phyloP scores from a whole-genome alignment of 2,797 vertebrate genomes.

The Enteromius afrohamiltoni region DNA sequence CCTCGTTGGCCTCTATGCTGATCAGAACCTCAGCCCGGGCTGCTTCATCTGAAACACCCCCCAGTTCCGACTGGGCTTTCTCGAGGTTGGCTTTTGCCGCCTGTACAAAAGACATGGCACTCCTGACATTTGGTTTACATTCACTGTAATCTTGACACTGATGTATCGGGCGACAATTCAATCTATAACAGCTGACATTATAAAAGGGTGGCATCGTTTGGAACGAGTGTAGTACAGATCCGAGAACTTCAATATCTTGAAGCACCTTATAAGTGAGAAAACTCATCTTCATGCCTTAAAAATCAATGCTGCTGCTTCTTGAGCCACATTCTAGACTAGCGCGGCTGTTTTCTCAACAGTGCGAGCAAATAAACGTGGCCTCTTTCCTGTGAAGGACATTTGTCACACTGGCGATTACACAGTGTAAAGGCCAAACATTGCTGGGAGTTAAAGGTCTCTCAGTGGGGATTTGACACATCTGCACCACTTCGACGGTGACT shows the following conservation, averaged over 20 bases:
- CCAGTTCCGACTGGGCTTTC: slow-evolving; percentile 85
- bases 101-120: slow-evolving; percentile 65
- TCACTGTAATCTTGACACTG: slow-evolving; percentile 3
- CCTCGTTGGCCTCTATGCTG: slow-evolving; percentile 90
- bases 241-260: slow-evolving; percentile 17
- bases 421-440: slow-evolving; percentile 84
- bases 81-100: slow-evolving; percentile 90
- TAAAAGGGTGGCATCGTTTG: slow-evolving; percentile 21
- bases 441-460: slow-evolving; percentile 86
- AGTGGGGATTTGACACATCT: slow-evolving; percentile 82
- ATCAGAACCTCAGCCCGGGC: slow-evolving; percentile 87
- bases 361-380: slow-evolving; percentile 70
- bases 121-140: not conserved
- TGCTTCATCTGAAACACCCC: slow-evolving; percentile 77
- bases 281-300: slow-evolving; percentile 26
- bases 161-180: not conserved
- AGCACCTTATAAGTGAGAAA: slow-evolving; percentile 38
- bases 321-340: slow-evolving; percentile 18
- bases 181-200: slow-evolving; percentile 35
- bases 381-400: slow-evolving; percentile 77
- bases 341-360: not conserved
- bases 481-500: slow-evolving; percentile 82
- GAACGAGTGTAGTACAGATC: not conserved
- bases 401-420: slow-evolving; percentile 82
- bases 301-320: slow-evolving; percentile 29